Percentiles rank a stretch among this genome's conserved stretches.
phyloP scores from a whole-genome alignment of 1,140 invertebrate genomes.

The Drosophila pallidifrons region DNA sequence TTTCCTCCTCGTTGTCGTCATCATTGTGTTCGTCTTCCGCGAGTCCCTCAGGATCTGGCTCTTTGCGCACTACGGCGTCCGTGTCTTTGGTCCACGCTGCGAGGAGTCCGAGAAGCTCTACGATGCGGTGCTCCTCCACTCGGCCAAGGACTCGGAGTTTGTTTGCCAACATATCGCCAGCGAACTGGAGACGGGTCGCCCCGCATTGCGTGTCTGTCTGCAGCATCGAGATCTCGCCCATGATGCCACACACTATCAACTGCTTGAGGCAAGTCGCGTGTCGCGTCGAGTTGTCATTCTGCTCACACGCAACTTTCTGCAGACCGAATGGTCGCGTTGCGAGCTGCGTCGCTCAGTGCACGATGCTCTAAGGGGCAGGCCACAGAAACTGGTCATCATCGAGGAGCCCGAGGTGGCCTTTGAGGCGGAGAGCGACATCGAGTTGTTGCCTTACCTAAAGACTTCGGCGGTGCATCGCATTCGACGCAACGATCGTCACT shows the following conservation, averaged over 20 bases:
- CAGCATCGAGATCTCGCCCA: constrained; percentile 92
- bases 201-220: constrained; percentile 92
- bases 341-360: constrained; percentile 93
- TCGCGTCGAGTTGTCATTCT: constrained; percentile 92
- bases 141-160: constrained; percentile 96
- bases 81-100: constrained; percentile 89
- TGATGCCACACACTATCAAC: constrained; percentile 87
- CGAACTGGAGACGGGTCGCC: constrained; percentile 92
- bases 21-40: constrained; percentile 92
- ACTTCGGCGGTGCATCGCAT: constrained; percentile 93
- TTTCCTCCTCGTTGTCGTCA: constrained; percentile 89
- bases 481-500: constrained; percentile 94
- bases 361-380: constrained; percentile 92
- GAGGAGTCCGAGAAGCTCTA: constrained; percentile 94
- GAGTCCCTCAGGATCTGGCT: constrained; percentile 94
- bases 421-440: constrained; percentile 92
- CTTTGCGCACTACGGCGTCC: constrained; percentile 93
- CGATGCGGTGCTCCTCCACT: constrained; percentile 97
- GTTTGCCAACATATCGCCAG: constrained; percentile 92
- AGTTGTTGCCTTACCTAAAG: constrained; percentile 94
- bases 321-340: constrained; percentile 94
- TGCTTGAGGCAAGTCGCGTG: constrained; percentile 94
- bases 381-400: constrained; percentile 93
- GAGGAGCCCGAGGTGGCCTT: constrained; percentile 90
- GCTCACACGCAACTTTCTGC: constrained; percentile 92